phyloP scores from a whole-genome alignment of 2,888 invertebrate species.

The Patella caerulea region DNA sequence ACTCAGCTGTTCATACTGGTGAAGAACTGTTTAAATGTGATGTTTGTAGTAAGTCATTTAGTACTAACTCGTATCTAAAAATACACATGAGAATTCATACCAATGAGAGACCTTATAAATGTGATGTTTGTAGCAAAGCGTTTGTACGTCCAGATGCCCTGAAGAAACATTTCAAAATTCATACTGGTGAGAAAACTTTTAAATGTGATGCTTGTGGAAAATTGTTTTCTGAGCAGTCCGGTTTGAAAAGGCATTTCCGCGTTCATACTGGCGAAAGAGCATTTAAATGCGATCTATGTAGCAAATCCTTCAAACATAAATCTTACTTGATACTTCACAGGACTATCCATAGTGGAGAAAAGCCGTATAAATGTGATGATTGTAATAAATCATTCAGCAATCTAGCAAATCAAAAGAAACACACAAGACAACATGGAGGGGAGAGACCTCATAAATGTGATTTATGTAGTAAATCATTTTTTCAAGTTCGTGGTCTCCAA shows the following conservation, averaged over 20 bases:
- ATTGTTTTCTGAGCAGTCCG: neutral
- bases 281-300: neutral
- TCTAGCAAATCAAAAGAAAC: neutral
- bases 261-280: neutral
- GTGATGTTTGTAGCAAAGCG: neutral
- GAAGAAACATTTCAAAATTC: neutral
- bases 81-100: neutral
- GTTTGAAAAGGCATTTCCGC: neutral
- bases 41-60: neutral
- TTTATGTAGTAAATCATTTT: neutral
- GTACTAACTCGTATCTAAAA: neutral
- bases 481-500: neutral
- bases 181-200: neutral
- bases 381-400: neutral
- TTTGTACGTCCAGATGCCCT: neutral
- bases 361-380: neutral
- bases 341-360: neutral
- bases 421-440: neutral
- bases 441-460: neutral
- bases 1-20: neutral
- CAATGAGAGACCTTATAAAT: neutral
- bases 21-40: neutral
- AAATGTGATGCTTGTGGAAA: neutral
- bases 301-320: neutral
- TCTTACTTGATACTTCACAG: neutral